Base-by-base conservation (phyloP, 2,113 vertebrate species). In the Gallinago paraguaiae region DNA sequence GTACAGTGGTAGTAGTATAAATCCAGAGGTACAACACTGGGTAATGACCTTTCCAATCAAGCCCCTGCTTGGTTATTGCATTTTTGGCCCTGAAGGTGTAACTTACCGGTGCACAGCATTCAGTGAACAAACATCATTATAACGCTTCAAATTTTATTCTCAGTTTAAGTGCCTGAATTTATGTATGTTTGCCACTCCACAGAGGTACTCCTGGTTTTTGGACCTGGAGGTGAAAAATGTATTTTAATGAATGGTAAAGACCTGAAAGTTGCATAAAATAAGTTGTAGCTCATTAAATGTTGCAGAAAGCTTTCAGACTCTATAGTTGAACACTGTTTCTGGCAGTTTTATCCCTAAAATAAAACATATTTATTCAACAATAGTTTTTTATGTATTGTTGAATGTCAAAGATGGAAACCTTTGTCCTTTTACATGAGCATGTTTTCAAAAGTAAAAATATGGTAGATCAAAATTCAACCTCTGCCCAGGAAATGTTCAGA, bases 361-460 rank as follows among this genome's bases (percentile, higher is more conserved):
- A 51, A 60, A 59, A 27, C 1, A 24, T 13, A 41, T 20, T 57
- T 77, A 30, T 54, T 41, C 28, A 74, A 45, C 14, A 80, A 9
- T 4, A 37, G 1, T 56, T 92, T 72, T 46, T 5, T 65, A 77
- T 57, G 54, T 24, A 37, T 60, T 88, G 70, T 48, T 1, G 2
- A 48, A 51, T 90, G 97, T 95, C 91, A 94, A 97, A 96, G 74
- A 84, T 11, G 16, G 56, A 92, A 41, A 27, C 13, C 14, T 78
- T 85, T 91, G 57, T 89, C 50, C 39, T 76, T 84, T 92, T 82
- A 94, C 93, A 96, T 82, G 8, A 74, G 27, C 59, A 56, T 46
- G 81, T 79, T 95, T 92, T 60, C 90, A 92, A 95, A 95, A 28
- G 45, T 86, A 79, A 81, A 64, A 96, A 88, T 60, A 81, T 69